Evolutionary conservation across 2,113 vertebrate genomes (phyloP).

Genomic region (Gymnobelideus leadbeateri): DNA sequence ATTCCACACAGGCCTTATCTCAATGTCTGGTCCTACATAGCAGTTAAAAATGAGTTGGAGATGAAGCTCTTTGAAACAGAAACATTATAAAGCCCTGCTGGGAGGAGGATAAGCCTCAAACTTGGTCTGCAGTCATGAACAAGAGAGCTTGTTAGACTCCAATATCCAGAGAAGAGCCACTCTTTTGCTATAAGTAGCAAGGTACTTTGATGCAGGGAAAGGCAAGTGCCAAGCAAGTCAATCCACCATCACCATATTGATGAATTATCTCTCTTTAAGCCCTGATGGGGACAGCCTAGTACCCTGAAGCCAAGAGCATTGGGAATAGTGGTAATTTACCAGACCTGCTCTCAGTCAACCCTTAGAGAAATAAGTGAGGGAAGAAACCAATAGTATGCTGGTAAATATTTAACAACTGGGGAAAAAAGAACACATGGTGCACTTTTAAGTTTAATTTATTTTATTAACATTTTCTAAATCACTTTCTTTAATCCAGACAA

Average conservation of each 20-base stretch:
- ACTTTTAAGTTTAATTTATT: neutral
- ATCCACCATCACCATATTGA: neutral
- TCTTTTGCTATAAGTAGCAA: no score
- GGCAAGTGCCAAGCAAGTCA: neutral
- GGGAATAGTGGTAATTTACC: neutral
- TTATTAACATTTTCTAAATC: neutral
- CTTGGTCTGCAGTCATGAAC: neutral
- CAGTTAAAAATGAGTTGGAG: neutral
- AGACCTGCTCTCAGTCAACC: neutral
- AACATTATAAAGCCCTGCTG: neutral
- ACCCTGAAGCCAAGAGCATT: neutral
- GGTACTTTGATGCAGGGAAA: neutral
- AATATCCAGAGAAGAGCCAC: neutral
- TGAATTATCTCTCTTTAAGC: neutral
- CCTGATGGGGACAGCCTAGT: neutral
- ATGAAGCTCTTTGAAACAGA: neutral
- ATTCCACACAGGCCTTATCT: neutral
- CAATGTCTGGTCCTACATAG: neutral
- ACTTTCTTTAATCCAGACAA: neutral
- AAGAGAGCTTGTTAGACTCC: neutral
- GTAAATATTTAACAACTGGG: no score
- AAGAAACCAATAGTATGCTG: neutral
- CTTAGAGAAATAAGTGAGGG: neutral
- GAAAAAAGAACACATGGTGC: neutral
- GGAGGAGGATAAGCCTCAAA: neutral